Base-by-base conservation (phyloP, 2,888 invertebrate species). In the Lottia gigantea region DNA sequence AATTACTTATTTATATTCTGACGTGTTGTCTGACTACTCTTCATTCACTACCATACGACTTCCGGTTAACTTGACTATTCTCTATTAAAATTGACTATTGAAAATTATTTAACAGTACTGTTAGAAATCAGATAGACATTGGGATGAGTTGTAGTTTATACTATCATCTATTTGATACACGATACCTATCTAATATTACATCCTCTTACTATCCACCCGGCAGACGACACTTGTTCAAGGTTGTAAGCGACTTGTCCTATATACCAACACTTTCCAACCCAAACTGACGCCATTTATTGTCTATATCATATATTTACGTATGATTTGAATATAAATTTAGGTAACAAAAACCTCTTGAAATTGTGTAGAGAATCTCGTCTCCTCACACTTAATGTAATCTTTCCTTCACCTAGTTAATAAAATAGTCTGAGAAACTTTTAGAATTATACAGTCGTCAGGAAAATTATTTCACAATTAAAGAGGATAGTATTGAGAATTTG, bases 251-350 rank as follows among this genome's bases (percentile, higher is more conserved):
- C 40, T 40, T 40, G 40, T 40, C 40, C 40, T 40, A 40, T 16
- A 23, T 23, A 55, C 55, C 23, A 55, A 55, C 55, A 55, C 55
- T 23, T 55, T 55, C 23, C 55, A 19, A 55, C 12, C 55, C 55
- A 12, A 55, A 55, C 55, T 55, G 55, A 23, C 55, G 55, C 55
- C 55, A 55, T 23, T 23, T 55, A 23, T 55, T 23, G 55, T 55
- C 55, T 55, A 19, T 55, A 23, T 40, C 55, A 55, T 55, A 55
- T 55, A 55, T 55, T 55, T 55, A 23, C 23, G 55, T 55, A 55
- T 55, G 55, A 55, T 55, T 55, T 40, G 40, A 55, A 23, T 23
- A 23, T 23, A 23, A 55, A 55, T 23, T 55, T 55, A 55, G 19
- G 55, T 55, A 23, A 55, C 55, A 55, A 55, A 23, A 19, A 23